phyloP scores from a whole-genome alignment of 1,140 invertebrate genomes.

The Drosophila sproati region DNA sequence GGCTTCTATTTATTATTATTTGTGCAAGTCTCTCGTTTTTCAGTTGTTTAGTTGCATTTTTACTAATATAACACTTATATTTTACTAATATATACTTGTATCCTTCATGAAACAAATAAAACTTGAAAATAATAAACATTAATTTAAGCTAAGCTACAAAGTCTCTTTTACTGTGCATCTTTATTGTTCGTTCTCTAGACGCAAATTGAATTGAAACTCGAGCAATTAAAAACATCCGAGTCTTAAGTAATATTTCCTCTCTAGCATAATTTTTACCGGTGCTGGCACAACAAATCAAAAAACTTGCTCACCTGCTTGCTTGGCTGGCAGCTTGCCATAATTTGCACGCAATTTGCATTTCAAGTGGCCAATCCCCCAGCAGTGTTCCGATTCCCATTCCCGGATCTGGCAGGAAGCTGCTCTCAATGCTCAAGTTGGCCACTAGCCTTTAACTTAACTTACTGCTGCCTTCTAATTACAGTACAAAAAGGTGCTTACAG shows the following conservation, averaged over 20 bases:
- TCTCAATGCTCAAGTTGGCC: constrained; percentile 51
- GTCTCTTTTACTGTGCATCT: background rate
- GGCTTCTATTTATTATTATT: background rate
- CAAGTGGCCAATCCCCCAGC: constrained; percentile 68
- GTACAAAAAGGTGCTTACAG: constrained; percentile 59
- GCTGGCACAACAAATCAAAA: constrained; percentile 45
- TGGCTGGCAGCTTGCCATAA: constrained; percentile 75
- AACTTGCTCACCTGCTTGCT: constrained; percentile 63
- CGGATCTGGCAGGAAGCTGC: constrained; percentile 1
- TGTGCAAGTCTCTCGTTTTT: no score
- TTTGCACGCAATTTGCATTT: constrained; percentile 83
- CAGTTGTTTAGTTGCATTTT: no score
- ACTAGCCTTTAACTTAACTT: constrained; percentile 36
- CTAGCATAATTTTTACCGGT: constrained; percentile 34
- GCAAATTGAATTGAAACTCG: constrained; percentile 67
- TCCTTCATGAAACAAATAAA: no score
- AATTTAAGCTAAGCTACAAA: background rate
- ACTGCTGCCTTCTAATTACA: constrained; percentile 71
- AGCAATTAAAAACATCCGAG: constrained; percentile 68
- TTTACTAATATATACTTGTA: no score
- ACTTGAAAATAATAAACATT: no score
- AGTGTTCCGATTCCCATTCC: background rate
- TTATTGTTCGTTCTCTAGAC: background rate
- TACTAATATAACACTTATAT: no score
- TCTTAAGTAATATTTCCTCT: constrained; percentile 62